Base-by-base conservation (phyloP, 2,888 invertebrate genomes). In the Diaperis boleti region DNA sequence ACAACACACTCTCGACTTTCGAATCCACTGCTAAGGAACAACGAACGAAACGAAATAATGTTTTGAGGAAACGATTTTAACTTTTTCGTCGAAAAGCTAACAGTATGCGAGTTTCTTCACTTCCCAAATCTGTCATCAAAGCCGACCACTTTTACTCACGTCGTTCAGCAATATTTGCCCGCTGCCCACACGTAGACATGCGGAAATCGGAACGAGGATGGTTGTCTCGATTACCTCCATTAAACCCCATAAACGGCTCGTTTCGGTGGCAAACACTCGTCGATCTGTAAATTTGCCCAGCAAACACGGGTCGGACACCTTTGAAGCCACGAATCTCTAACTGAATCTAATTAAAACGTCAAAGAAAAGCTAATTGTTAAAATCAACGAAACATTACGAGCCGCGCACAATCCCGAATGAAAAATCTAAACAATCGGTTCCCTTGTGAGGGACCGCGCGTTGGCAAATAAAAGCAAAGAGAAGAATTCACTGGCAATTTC, bases 401-500 rank as follows among this genome's bases (percentile, higher is more conserved):
- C 22, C 18, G 33, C n/a, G 33, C 33, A 41, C 47, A 57, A 33
- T 59, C 41, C 52, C 15, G 31, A 52, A 62, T 62, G 42, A 50
- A 50, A 57, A 59, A 45, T 62, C 13, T 44, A 62, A 62, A 57
- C 50, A 56, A 62, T 62, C 55, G 55, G 55, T 62, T 50, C 44
- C n/a, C 35, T 56, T 62, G 37, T 44, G 44, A 57, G 37, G 44
- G 22, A 42, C 62, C 57, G 62, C 62, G 50, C 29, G 55, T 41
- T 35, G 29, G 49, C 52, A 62, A 63, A 63, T 59, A 59, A 52
- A 49, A 63, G 52, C 57, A 45, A 59, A 35, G 14, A 11, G 57
- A 59, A 62, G 45, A 59, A 63, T 41, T 64, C 56, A 39, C 49
- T 49, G 18, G 64, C 55, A 59, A 64, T 64, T 64, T 64, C 56